A percentile compares a stretch with the other conserved stretches of the same genome.
Evolutionary conservation across 1,140 invertebrate genomes (phyloP).

Genomic region (Caenorhabditis inopinata): DNA sequence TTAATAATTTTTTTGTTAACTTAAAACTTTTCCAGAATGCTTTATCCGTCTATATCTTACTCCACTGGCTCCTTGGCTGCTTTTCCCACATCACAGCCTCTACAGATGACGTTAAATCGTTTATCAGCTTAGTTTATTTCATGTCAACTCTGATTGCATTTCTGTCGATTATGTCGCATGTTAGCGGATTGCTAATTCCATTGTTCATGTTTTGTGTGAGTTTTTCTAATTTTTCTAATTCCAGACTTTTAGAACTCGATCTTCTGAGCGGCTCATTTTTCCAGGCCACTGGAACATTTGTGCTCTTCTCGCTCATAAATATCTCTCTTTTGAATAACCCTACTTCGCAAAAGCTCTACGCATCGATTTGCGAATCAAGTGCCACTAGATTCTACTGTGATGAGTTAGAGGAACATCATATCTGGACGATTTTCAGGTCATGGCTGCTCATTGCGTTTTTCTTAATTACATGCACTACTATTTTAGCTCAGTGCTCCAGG

Average conservation of each 20-base stretch:
- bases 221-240: background rate
- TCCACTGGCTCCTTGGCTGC: constrained; percentile 7
- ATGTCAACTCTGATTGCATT: background rate
- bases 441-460: background rate
- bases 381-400: background rate
- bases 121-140: background rate
- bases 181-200: background rate
- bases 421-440: background rate
- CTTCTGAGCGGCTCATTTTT: no score
- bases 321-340: no score
- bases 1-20: no score
- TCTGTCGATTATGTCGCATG: background rate
- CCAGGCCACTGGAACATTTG: no score
- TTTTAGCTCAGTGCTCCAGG: background rate
- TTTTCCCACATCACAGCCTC: background rate
- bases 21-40: background rate
- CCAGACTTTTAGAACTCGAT: no score
- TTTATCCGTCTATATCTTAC: background rate
- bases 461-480: background rate
- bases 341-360: no score
- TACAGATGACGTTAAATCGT: background rate
- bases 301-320: no score
- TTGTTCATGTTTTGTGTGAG: background rate
- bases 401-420: background rate
- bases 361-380: background rate